Conservation (phyloP, 1,140 invertebrate species). For the Aricia agestis region DNA sequence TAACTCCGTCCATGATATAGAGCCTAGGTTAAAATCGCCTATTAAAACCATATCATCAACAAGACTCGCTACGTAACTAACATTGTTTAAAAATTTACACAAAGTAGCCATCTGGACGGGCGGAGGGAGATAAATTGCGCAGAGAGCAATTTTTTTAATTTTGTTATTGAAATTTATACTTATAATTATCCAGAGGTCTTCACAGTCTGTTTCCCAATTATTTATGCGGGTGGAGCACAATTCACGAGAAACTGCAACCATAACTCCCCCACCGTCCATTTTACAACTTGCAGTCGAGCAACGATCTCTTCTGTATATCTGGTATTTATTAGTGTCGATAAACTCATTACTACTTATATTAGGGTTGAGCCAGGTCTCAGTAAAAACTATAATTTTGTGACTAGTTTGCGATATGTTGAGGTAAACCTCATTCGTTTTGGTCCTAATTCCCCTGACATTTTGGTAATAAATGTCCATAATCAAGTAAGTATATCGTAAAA, state of each 20-base stretch:
- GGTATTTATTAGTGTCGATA: neutral
- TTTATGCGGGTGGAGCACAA: neutral
- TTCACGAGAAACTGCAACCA: neutral
- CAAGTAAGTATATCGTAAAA: neutral
- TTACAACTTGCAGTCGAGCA: neutral
- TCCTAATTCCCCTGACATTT: constrained; percentile 13
- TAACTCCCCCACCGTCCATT: constrained; percentile 7
- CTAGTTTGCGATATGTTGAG: neutral
- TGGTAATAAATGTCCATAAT: constrained; percentile 19
- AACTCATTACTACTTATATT: constrained; percentile 2
- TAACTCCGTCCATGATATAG: neutral
- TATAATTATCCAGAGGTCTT: constrained; percentile 7
- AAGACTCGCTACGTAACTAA: neutral
- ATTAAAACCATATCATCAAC: neutral
- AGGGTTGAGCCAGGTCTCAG: constrained; percentile 12
- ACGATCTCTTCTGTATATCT: constrained; percentile 7
- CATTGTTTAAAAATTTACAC: neutral
- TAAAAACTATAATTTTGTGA: constrained; percentile 11
- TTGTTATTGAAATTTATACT: neutral
- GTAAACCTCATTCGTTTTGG: constrained; percentile 18
- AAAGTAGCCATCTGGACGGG: neutral
- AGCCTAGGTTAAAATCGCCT: constrained; percentile 10
- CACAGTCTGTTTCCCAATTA: constrained; percentile 13
- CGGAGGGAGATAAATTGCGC: neutral
- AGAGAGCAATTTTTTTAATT: constrained; percentile 4